Base-by-base conservation (phyloP, 2,888 invertebrate species). In the Byasa hedistus region DNA sequence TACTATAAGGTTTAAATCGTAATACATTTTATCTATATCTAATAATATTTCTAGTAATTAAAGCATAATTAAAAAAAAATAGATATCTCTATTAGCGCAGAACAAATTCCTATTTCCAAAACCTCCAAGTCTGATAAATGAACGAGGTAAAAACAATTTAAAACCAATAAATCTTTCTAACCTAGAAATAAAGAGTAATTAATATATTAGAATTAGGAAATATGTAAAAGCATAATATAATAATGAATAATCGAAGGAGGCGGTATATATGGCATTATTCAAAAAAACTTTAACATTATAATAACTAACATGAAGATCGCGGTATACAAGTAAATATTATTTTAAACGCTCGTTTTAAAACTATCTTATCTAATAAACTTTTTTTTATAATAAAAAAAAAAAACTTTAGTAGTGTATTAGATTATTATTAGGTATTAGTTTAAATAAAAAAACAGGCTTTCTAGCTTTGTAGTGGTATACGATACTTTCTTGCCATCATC, bases 401-500 rank as follows among this genome's bases (percentile, higher is more conserved):
- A n/a, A n/a, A n/a, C n/a, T n/a, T 63, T 57, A 52, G 36, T 61
- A 64, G 59, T 52, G 32, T 39, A 48, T 61, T 58, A 15, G 57
- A 17, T 61, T 44, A 54, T 39, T 60, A 69, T 51, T 44, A 57
- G 52, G 1, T n/a, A 22, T 65, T 27, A 17, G 56, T 39, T 61
- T 48, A 36, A 32, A 15, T n/a, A 8, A 21, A n/a, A 36, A 1
- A 61, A 59, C n/a, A n/a, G n/a, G 61, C 36, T 62, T 59, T 4
- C 21, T 17, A 36, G 32, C 36, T 36, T 12, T 36, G 12, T 59
- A 24, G 22, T 64, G 63, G 68, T 69, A 69, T 68, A 69, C 66
- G 68, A 68, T 17, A 52, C 61, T n/a, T 44, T 69, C 70, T 70
- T 70, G 70, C 70, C 70, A 65, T 44, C 10, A 17, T 60, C 21